These are phyloP conservation scores for Falco novaeseelandiae DNA, from an alignment of 2,797 vertebrate genomes.

Conservation along the genomic window DNA sequence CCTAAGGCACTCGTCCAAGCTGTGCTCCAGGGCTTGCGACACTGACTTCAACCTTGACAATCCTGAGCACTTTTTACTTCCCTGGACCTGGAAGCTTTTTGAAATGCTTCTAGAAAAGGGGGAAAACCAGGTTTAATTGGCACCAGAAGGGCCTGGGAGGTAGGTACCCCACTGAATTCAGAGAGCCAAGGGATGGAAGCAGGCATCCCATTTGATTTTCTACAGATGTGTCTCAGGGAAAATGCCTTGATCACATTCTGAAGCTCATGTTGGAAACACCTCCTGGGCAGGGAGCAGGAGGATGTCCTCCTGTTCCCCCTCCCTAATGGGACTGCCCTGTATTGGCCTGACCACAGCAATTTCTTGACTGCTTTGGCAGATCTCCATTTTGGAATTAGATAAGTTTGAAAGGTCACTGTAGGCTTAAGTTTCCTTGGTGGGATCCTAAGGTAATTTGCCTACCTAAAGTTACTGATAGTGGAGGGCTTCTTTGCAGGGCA, in stretches of 20 bases:
- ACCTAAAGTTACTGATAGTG: neutral
- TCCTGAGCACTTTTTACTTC: neutral
- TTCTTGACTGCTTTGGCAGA: neutral
- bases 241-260: neutral
- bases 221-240: neutral
- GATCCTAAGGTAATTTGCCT: neutral
- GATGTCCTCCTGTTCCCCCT: neutral
- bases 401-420: neutral
- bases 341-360: neutral
- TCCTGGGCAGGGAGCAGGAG: neutral
- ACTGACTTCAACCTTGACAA: neutral
- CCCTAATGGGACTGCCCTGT: neutral
- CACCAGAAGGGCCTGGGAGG: neutral
- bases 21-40: neutral
- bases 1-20: neutral
- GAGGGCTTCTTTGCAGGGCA: neutral
- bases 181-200: neutral
- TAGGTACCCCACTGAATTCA: neutral
- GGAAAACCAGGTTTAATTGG: neutral
- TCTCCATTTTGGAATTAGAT: neutral
- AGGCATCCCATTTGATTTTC: neutral
- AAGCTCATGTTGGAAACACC: neutral
- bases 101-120: neutral
- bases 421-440: neutral
- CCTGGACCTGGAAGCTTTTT: neutral